phyloP scores from a whole-genome alignment of 2,888 invertebrate species.

The Entomobrya proxima region DNA sequence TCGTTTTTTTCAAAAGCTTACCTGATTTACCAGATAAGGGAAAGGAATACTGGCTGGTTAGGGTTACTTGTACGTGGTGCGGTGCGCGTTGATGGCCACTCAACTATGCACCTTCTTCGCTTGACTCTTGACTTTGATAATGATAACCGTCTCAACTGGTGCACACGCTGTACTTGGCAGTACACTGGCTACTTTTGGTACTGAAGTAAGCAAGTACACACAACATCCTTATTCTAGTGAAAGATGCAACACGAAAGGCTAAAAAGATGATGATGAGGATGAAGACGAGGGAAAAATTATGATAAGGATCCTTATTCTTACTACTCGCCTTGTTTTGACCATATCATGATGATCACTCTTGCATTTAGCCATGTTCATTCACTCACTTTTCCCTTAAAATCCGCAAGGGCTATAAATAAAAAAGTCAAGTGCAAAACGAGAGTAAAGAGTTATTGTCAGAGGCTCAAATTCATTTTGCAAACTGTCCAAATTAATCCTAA shows the following conservation, averaged over 20 bases:
- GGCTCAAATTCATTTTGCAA: no score
- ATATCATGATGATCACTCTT: slow-evolving; percentile 28
- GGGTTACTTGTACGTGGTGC: slow-evolving; percentile 2
- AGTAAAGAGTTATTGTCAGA: no score
- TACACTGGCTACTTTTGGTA: background rate
- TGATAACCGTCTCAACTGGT: slow-evolving; percentile 57
- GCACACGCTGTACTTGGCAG: slow-evolving; percentile 15
- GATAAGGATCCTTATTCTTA: slow-evolving; percentile 25
- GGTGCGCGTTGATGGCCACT: slow-evolving; percentile 39
- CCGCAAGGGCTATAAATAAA: no score
- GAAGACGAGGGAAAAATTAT: background rate
- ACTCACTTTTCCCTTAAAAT: slow-evolving; percentile 6
- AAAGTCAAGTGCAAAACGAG: no score
- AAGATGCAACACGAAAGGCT: background rate
- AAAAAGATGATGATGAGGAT: background rate
- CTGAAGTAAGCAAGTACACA: background rate
- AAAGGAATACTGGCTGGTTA: background rate
- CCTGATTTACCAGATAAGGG: slow-evolving; percentile 12
- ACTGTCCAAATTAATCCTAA: no score
- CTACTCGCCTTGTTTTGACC: background rate
- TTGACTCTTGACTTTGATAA: slow-evolving; percentile 53
- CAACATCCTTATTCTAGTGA: slow-evolving; percentile 10
- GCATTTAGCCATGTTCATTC: slow-evolving; percentile 22
- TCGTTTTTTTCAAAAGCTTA: background rate
- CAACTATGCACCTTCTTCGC: slow-evolving; percentile 45